phyloP scores from a whole-genome alignment of 2,113 vertebrate species.

The Merops nubicus region DNA sequence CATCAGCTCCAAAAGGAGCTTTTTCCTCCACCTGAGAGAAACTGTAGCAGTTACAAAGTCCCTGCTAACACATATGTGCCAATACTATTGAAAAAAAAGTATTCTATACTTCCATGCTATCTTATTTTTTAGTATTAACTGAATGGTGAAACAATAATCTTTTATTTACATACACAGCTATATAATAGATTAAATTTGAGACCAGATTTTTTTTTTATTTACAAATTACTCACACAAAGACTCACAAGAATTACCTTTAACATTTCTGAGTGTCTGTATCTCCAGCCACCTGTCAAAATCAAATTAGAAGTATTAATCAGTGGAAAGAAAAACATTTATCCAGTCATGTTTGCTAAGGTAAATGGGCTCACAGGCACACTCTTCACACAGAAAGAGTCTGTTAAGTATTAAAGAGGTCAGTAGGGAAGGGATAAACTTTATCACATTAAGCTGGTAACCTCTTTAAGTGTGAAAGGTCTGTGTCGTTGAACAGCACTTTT shows the following conservation, averaged over 20 bases:
- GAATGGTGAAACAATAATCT: not conserved
- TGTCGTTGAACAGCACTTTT: not conserved
- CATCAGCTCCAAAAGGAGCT: not conserved
- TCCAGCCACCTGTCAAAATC: not conserved
- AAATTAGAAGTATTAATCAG: not conserved
- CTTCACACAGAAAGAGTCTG: not conserved
- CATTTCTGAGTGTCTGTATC: not conserved
- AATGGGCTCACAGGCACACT: not conserved
- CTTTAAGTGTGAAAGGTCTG: constrained; percentile 13
- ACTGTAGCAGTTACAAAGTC: not conserved
- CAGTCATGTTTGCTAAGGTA: not conserved
- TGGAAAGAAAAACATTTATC: not conserved
- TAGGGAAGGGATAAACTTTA: constrained; percentile 7
- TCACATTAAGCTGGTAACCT: constrained; percentile 1
- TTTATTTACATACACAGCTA: not conserved
- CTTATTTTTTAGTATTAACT: not conserved
- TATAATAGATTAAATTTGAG: not conserved
- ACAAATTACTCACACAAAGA: not conserved
- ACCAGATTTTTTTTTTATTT: not conserved
- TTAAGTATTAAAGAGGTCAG: constrained; percentile 4
- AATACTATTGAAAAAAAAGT: not conserved
- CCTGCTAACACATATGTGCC: not conserved
- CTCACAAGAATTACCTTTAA: not conserved
- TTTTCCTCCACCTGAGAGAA: not conserved
- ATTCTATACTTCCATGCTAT: not conserved